Base-by-base conservation (phyloP, 2,888 invertebrate species). In the Dynastes tityus region DNA sequence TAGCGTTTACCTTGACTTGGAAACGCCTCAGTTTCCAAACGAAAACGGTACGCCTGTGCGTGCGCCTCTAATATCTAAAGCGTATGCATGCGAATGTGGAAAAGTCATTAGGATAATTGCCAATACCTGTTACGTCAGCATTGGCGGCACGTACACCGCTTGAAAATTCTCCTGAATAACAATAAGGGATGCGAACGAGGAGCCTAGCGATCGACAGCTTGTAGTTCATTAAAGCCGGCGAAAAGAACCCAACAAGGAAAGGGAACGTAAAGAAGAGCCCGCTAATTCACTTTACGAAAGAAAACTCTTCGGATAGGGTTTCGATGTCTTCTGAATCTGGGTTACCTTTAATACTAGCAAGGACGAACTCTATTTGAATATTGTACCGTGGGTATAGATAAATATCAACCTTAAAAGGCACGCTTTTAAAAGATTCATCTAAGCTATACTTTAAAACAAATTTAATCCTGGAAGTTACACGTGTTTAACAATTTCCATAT, bases 11-110 rank as follows among this genome's bases (percentile, higher is more conserved):
- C 70, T 70, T 70, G 70, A 70, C 51, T 70, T 29, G 70, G 16
- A 70, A 70, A 70, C 45, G 45, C 67, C 67, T 16, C 65, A 67
- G 22, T 67, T 67, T 67, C 45, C 67, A 67, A 67, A 67, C 27
- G 67, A 67, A 67, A 67, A 40, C 49, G 40, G 9, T 65, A 65
- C 45, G 22, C 49, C 6, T 13, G 67, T 45, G 27, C 27, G 45
- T 67, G 16, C 3, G 64, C n/a, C 64, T 64, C 2, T 64, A 11
- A 55, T 55, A 55, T 55, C 22, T 55, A 55, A 32, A 22, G 22
- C 55, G 55, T 55, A 16, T 55, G 22, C 22, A 55, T 55, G 55
- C 16, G 55, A 55, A 11, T 45, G 67, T 49, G 67, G 49, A 67
- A 67, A 67, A 67, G 16, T 45, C 67, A 67, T 67, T 45, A 67